These are phyloP conservation scores for Asobara japonica DNA, from an alignment of 1,140 invertebrate species.

Conservation along the genomic window DNA sequence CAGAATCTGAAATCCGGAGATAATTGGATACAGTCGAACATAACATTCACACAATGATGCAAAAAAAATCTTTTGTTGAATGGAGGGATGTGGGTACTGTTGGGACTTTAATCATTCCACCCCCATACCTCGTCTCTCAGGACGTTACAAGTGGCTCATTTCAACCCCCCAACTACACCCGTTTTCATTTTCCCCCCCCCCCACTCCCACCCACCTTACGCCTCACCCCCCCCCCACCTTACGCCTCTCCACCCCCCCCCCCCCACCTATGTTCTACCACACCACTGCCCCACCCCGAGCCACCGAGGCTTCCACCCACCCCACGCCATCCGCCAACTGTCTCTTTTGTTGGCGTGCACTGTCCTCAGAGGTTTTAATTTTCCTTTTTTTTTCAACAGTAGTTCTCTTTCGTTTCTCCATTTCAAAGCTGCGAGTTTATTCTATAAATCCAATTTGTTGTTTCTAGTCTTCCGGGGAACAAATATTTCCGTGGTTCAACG, in stretches of 20 bases:
- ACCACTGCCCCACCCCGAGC: neutral
- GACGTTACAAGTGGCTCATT: constrained; percentile 8
- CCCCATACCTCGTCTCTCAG: neutral
- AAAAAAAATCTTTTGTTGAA: constrained; percentile 14
- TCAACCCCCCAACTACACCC: neutral
- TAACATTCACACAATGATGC: neutral
- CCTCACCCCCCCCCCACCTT: neutral
- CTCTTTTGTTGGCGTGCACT: neutral
- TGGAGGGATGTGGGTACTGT: constrained; percentile 6
- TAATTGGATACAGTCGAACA: constrained; percentile 4
- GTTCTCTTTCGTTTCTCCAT: neutral
- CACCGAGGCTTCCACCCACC: neutral
- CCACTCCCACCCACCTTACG: neutral
- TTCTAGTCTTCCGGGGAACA: neutral
- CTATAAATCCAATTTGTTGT: constrained; percentile 24
- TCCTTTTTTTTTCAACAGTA: neutral
- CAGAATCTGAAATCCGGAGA: neutral
- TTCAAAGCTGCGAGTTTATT: constrained; percentile 18
- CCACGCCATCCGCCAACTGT: neutral
- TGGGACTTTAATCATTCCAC: constrained; percentile 11
- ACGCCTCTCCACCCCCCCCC: neutral
- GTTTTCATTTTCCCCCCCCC: neutral
- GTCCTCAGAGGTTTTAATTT: neutral
- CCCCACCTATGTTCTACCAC: neutral
- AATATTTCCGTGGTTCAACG: neutral